Percentiles rank a stretch among this genome's conserved stretches.
Conservation (phyloP, 2,113 vertebrate genomes). For the Mustela nigripes region DNA sequence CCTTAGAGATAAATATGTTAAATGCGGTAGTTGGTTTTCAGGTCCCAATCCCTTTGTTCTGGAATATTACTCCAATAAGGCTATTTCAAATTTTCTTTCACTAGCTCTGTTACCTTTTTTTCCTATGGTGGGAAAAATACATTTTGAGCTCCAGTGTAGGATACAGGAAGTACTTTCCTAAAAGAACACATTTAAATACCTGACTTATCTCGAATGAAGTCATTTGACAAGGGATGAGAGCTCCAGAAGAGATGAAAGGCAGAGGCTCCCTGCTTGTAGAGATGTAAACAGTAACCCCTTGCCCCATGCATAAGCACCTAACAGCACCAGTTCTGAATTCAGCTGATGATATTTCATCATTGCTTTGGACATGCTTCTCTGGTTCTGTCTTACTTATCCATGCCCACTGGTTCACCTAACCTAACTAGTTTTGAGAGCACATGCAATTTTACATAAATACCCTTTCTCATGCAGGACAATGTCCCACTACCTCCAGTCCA, state of each 20-base stretch:
- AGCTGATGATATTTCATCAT: not conserved
- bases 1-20: not conserved
- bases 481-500: not conserved
- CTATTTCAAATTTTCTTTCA: slow-evolving; percentile 5
- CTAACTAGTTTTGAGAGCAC: not conserved
- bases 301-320: not conserved
- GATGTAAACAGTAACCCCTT: not conserved
- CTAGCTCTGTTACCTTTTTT: not conserved
- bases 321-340: not conserved
- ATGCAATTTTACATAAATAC: not conserved
- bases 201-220: not conserved
- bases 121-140: not conserved
- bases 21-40: not conserved
- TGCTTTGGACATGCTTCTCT: not conserved
- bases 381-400: not conserved
- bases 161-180: not conserved
- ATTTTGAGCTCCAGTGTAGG: not conserved
- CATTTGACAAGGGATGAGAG: not conserved
- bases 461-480: not conserved
- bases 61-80: not conserved
- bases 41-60: not conserved
- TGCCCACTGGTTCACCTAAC: not conserved
- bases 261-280: not conserved
- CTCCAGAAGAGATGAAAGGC: accelerated
- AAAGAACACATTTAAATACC: not conserved